Evolutionary conservation across 2,797 vertebrate genomes (phyloP).

Genomic region (Dicrostonyx torquatus): DNA sequence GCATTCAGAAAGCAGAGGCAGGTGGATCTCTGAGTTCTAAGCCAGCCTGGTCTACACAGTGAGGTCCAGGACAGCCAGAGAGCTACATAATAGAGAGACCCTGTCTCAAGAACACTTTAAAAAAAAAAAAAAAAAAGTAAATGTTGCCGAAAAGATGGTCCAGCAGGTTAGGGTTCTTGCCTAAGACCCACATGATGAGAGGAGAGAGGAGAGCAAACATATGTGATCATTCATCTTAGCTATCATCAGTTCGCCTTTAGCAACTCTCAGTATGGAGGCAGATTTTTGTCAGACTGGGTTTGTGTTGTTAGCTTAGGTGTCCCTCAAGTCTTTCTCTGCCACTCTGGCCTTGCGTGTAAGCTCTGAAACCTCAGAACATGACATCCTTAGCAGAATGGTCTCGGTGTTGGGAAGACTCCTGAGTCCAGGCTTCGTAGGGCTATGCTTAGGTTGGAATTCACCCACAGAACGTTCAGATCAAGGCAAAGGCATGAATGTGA

Average conservation of each 20-base stretch:
- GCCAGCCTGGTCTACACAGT: neutral
- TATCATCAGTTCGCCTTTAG: slow-evolving; percentile 31
- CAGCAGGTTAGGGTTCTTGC: neutral
- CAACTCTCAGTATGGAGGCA: neutral
- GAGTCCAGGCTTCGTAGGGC: slow-evolving; percentile 46
- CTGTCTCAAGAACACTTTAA: neutral
- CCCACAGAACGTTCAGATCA: slow-evolving; percentile 60
- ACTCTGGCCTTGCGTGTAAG: slow-evolving; percentile 59
- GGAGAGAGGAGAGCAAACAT: neutral
- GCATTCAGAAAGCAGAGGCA: neutral
- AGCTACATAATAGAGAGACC: neutral
- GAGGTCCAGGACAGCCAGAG: neutral
- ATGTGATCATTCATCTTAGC: slow-evolving; percentile 28
- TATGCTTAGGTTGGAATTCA: slow-evolving; percentile 60
- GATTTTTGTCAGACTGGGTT: neutral
- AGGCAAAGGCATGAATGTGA: slow-evolving; percentile 70
- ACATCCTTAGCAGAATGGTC: slow-evolving; percentile 57
- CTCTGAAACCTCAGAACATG: slow-evolving; percentile 72
- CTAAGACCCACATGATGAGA: neutral
- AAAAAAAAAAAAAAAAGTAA: neutral
- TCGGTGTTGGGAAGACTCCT: slow-evolving; percentile 60
- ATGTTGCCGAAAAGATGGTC: neutral
- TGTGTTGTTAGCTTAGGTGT: slow-evolving; percentile 32
- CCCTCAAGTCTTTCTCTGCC: slow-evolving; percentile 60
- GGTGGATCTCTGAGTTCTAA: neutral